phyloP scores from a whole-genome alignment of 2,888 invertebrate genomes.

The Chirona hameri region DNA sequence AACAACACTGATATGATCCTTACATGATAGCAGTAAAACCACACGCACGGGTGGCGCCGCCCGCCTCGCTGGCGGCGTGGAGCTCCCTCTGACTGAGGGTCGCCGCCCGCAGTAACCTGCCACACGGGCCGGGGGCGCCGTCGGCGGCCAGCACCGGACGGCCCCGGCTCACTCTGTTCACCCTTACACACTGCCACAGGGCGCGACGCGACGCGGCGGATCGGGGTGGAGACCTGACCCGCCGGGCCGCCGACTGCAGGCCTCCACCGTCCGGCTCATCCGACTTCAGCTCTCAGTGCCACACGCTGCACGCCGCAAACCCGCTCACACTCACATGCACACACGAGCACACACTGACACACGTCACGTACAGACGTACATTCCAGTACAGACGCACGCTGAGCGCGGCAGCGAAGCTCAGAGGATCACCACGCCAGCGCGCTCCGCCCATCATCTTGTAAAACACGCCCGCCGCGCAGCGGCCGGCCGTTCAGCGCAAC shows the following conservation, averaged over 20 bases:
- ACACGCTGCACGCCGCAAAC: too few species aligned
- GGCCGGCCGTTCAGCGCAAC: not conserved
- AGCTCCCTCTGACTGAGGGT: not conserved
- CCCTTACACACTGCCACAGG: not conserved
- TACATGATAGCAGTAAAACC: not conserved
- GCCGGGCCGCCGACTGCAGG: not conserved
- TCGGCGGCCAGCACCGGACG: not conserved
- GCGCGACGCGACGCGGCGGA: not conserved
- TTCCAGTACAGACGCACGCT: not conserved
- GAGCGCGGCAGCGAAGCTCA: not conserved
- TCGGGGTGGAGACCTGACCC: not conserved
- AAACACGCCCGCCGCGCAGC: too few species aligned
- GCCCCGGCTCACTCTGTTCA: not conserved
- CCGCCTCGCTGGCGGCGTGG: not conserved
- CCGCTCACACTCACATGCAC: too few species aligned
- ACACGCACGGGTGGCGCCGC: not conserved
- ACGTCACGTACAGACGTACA: too few species aligned
- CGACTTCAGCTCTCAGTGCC: too few species aligned
- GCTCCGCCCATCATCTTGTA: not conserved
- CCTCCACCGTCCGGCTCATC: not conserved
- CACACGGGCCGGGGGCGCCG: too few species aligned
- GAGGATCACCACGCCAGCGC: not conserved
- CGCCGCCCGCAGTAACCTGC: too few species aligned
- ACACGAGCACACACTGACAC: too few species aligned
- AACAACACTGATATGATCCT: slow-evolving; percentile 28